A percentile compares a stretch with the other conserved stretches of the same genome.
Conservation (phyloP, 2,888 invertebrate species). For the Tetragonula carbonaria region DNA sequence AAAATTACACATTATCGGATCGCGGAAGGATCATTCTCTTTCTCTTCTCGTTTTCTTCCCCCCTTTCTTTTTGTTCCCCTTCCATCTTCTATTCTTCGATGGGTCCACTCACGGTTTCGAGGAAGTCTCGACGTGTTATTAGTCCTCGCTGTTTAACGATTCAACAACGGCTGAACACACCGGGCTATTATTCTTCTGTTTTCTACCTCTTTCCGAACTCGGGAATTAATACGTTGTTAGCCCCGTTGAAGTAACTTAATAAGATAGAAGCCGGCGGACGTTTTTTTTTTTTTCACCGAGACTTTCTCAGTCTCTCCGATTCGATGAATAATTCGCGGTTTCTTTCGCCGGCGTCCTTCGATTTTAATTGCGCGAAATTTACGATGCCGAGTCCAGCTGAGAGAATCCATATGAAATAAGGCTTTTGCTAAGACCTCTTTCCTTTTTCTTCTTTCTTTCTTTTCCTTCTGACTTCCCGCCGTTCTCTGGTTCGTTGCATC, state of each 20-base stretch:
- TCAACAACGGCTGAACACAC: slow-evolving; percentile 1
- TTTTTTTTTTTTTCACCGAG: neutral
- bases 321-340: slow-evolving; percentile 1
- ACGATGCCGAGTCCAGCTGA: neutral
- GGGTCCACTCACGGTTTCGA: neutral
- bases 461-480: neutral
- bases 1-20: slow-evolving; percentile 44
- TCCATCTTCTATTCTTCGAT: neutral
- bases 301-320: neutral
- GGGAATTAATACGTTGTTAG: slow-evolving; percentile 19
- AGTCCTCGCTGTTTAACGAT: slow-evolving; percentile 31
- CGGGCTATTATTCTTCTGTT: slow-evolving; percentile 5
- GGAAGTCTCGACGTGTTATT: slow-evolving; percentile 39
- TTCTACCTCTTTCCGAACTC: slow-evolving; percentile 2
- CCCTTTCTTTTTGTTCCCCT: neutral
- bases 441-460: too few relatives aligned
- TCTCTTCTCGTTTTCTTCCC: neutral
- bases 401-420: neutral
- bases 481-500: neutral
- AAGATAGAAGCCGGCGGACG: neutral
- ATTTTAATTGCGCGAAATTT: slow-evolving; percentile 15
- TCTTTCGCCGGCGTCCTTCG: slow-evolving; percentile 3
- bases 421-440: neutral
- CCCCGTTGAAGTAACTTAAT: slow-evolving; percentile 1
- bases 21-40: neutral